Base-by-base conservation (phyloP, 2,888 invertebrate genomes). In the Myopa tessellatipennis region DNA sequence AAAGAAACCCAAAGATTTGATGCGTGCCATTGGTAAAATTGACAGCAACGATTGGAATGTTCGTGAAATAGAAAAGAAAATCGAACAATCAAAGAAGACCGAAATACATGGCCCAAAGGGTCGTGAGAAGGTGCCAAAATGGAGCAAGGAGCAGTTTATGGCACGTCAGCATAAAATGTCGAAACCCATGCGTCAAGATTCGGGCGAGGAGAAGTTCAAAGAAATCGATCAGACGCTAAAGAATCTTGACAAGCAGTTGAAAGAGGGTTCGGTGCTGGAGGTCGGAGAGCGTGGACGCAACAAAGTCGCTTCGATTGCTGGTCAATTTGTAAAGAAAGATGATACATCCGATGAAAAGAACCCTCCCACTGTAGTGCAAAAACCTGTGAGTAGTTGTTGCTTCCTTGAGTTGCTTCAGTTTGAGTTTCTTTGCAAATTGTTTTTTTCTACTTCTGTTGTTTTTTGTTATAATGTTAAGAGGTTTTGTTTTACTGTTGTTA, bases 11-110 rank as follows among this genome's bases (percentile, higher is more conserved):
- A 95, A 94, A 88, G 96, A 96, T 89, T 90, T 97, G 79, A 91
- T 95, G 89, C 92, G 96, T 80, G 95, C 96, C 67, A 96, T 97
- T 79, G 96, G 96, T 74, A 95, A 95, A 90, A 95, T 97, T 81
- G 96, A 96, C 86, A 93, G 94, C 79, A 94, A 93, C 78, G 97
- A 97, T 88, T 97, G 97, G 96, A 96, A 97, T 89, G 94, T 97
- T 55, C 94, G 95, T 82, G 94, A 96, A 88, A 95, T 97, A 50
- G 96, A 97, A 86, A 94, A 95, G 87, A 96, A 97, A 89, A 96
- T 97, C 52, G 93, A 93, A 77, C 90, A 91, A 82, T 90, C 89
- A 0, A 89, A 89, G 78, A 89, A 89, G 80, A 88, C 89, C 0
- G 90, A 90, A 82, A 85, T 87, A 75, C 87, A 86, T 12, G 88